Evolutionary conservation across 1,140 invertebrate genomes (phyloP).

Genomic region (Chionoecetes opilio): DNA sequence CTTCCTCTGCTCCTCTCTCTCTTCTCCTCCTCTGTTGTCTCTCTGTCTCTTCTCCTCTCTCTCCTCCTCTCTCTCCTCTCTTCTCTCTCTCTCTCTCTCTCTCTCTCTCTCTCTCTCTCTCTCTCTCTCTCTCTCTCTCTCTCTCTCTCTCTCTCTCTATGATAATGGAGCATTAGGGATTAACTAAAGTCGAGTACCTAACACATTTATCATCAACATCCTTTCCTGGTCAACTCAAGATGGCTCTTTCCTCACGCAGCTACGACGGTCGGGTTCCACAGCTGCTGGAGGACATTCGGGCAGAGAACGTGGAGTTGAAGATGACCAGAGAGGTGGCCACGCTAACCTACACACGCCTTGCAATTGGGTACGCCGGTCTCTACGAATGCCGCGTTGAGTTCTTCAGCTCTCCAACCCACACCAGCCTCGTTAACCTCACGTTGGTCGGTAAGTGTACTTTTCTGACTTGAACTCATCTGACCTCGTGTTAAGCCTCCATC

Average conservation of each 20-base stretch:
- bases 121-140: no score
- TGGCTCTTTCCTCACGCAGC: not conserved
- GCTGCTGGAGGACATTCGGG: slow-evolving; percentile 39
- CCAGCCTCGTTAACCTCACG: slow-evolving; percentile 64
- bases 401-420: slow-evolving; percentile 60
- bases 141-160: no score
- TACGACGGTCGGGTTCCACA: slow-evolving; percentile 61
- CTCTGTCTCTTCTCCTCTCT: no score
- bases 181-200: no score
- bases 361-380: slow-evolving; percentile 38
- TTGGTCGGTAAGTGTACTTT: slow-evolving; percentile 46
- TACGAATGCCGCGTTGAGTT: slow-evolving; percentile 67
- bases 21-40: not conserved
- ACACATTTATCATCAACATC: not conserved
- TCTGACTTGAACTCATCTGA: not conserved
- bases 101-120: not conserved
- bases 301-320: slow-evolving; percentile 37
- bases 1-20: not conserved
- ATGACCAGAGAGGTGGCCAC: not conserved
- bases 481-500: not conserved
- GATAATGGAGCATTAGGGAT: no score
- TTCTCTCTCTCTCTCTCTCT: not conserved
- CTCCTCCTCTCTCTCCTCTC: not conserved
- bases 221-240: not conserved
- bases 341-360: slow-evolving; percentile 32